Base-by-base conservation (phyloP, 2,797 vertebrate genomes). In the Halcyon chelicuti region DNA sequence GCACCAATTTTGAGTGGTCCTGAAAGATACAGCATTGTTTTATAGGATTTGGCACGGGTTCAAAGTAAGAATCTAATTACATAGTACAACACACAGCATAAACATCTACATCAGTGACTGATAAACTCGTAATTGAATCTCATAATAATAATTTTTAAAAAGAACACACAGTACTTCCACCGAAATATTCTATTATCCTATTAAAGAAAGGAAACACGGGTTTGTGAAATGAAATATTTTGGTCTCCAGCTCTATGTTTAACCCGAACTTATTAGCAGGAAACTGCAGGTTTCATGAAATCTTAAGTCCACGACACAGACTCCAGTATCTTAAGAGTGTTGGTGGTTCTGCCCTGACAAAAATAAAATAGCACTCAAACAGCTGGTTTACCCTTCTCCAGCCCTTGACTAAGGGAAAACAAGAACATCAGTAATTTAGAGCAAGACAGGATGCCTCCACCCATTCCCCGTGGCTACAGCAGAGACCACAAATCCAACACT, bases 361-460 rank as follows among this genome's bases (percentile, higher is more conserved):
- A 95, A 82, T 52, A 68, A 55, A 93, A 68, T 1, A 83, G 33
- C 52, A 74, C 7, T 78, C 26, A 61, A 28, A 49, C 31, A 57
- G 37, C 37, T 61, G 25, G 21, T 44, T 81, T 66, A 42, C 2
- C 5, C 51, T 40, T 17, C 62, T 72, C 17, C 70, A 84, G 66
- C 26, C 47, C 66, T 39, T 40, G 46, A 73, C 66, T 28, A 42
- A 28, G 14, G 22, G 10, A 86, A 92, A 93, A 93, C 35, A 84
- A 86, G 88, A 93, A 75, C 54, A 95, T 37, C 10, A 16, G 76
- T 26, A 93, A 96, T 96, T 96, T 88, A 31, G 54, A 86, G 57
- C 68, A 91, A 77, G 73, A 28, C 62, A 29, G n/a, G n/a, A 73
- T 81, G 92, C 70, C 94, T 92, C 93, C 91, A 4, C 93, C 96